phyloP scores from a whole-genome alignment of 2,797 vertebrate genomes.

The Hafferia zeledoni region DNA sequence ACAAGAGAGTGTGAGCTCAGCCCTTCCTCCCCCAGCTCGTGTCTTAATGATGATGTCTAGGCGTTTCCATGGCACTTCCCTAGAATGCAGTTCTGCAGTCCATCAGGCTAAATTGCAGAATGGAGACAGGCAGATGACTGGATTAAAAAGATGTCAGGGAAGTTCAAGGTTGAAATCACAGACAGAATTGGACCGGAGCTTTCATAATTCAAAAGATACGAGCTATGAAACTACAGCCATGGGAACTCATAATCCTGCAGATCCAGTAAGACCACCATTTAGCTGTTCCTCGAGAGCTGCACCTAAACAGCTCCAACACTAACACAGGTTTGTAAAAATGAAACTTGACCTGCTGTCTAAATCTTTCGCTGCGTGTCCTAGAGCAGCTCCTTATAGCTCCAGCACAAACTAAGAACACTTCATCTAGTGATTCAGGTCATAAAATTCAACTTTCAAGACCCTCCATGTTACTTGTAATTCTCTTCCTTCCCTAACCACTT shows the following conservation, averaged over 20 bases:
- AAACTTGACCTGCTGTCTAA: background rate
- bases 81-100: constrained; percentile 58
- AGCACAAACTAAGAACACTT: background rate
- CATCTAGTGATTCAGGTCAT: background rate
- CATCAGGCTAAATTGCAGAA: constrained; percentile 49
- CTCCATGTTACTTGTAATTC: background rate
- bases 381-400: background rate
- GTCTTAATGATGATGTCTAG: constrained; percentile 57
- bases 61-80: constrained; percentile 59
- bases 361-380: background rate
- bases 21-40: background rate
- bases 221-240: constrained; percentile 50
- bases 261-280: constrained; percentile 6
- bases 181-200: constrained; percentile 21
- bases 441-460: background rate
- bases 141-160: constrained; percentile 67
- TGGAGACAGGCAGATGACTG: constrained; percentile 54
- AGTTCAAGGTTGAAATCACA: constrained; percentile 62
- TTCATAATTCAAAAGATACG: constrained; percentile 48
- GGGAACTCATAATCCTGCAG: constrained; percentile 7
- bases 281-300: background rate
- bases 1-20: background rate
- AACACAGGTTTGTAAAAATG: background rate
- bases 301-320: background rate
- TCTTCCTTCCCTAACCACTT: background rate